A percentile compares a stretch with the other conserved stretches of the same genome.
Evolutionary conservation across 1,140 invertebrate species (phyloP).

Genomic region (Drosophila equinoxialis): DNA sequence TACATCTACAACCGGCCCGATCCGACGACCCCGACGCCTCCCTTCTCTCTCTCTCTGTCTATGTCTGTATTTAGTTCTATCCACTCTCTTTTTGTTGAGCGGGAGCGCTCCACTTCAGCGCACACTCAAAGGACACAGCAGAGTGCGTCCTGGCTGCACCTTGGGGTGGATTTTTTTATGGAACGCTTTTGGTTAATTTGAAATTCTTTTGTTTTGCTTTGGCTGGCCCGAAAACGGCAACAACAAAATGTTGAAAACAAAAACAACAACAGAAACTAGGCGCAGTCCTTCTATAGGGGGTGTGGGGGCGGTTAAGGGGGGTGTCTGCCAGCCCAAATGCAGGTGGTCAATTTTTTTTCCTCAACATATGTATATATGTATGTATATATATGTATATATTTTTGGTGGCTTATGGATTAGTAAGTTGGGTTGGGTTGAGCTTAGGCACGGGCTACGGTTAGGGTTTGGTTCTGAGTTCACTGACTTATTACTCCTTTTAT

Average conservation of each 20-base stretch:
- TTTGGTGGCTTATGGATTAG: constrained; percentile 66
- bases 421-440: constrained; percentile 21
- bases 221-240: constrained; percentile 36
- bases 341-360: constrained; percentile 52
- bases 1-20: background rate
- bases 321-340: constrained; percentile 39
- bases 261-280: constrained; percentile 41
- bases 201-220: constrained; percentile 73
- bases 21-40: background rate
- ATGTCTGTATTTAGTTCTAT: background rate
- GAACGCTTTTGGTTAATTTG: constrained; percentile 75
- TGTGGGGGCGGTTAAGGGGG: background rate
- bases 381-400: background rate
- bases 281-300: constrained; percentile 33
- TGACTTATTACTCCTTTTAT: constrained; percentile 42
- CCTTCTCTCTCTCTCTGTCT: background rate
- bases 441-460: background rate
- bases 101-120: constrained; percentile 71
- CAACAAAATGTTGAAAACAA: constrained; percentile 12
- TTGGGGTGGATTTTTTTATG: constrained; percentile 68
- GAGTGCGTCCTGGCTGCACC: constrained; percentile 45
- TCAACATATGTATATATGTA: background rate
- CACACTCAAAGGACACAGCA: constrained; percentile 46
- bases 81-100: constrained; percentile 11
- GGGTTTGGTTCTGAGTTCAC: constrained; percentile 44